Evolutionary conservation across 2,113 vertebrate genomes (phyloP).

Genomic region (Marmota monax): DNA sequence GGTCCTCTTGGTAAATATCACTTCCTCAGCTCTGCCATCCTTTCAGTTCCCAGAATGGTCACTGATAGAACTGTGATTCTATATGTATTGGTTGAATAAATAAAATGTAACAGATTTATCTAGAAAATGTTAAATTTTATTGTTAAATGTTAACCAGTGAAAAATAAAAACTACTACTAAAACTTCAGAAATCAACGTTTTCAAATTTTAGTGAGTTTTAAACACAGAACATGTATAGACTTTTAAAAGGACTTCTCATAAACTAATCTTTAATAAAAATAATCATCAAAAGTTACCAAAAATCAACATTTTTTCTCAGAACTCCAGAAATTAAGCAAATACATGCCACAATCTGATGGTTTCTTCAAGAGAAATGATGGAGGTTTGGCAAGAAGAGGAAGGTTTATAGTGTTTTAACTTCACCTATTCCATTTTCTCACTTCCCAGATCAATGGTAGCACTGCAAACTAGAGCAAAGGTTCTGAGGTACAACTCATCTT

Average conservation of each 20-base stretch:
- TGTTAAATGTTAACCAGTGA: neutral
- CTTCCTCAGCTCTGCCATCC: neutral
- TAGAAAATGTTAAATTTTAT: constrained; percentile 1
- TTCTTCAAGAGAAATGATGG: neutral
- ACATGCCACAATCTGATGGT: neutral
- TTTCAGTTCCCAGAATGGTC: neutral
- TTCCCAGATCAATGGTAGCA: neutral
- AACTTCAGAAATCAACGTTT: constrained; percentile 6
- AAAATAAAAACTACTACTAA: neutral
- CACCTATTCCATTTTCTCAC: neutral
- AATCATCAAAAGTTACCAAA: neutral
- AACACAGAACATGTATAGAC: constrained; percentile 32
- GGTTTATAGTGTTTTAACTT: constrained; percentile 11
- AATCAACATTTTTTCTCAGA: neutral
- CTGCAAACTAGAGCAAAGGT: neutral
- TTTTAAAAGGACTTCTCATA: neutral
- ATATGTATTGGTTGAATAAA: constrained; percentile 18
- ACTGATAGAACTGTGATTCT: neutral
- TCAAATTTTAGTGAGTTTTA: constrained; percentile 36
- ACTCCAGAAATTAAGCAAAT: constrained; percentile 23
- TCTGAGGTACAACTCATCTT: neutral
- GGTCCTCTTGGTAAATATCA: neutral
- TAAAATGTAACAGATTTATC: neutral
- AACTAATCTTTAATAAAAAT: neutral
- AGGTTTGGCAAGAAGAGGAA: neutral